Base-by-base conservation (phyloP, 1,140 invertebrate genomes). In the Brevipalpus yothersi region DNA sequence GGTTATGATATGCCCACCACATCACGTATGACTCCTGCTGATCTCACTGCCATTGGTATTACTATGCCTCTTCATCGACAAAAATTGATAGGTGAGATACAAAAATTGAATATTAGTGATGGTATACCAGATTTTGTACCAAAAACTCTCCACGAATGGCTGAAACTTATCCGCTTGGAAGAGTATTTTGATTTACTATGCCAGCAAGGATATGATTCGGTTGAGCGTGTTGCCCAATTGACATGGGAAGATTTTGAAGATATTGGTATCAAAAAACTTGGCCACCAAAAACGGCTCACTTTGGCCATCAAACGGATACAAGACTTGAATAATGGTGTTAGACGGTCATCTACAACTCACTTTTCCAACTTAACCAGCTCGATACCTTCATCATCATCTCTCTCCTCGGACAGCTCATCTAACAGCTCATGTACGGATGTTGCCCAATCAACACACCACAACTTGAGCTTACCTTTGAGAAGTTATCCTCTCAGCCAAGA, bases 191-290 rank as follows among this genome's bases (percentile, higher is more conserved):
- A 82, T 39, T 83, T 84, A 49, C 76, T 97, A 53, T 78, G 84
- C 63, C 82, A 83, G 63, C 91, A 98, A 74, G 90, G 90, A 58
- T 97, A 96, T 75, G 79, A 82, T 63, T 85, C 83, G 19, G 87
- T 98, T 53, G 84, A 93, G 66, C 69, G 75, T 54, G 70, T 79
- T 54, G 86, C 86, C 43, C 88, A 94, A 68, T 78, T 97, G 45
- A 89, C 86, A 61, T 96, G 92, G 90, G 94, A 98, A 76, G 94
- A 98, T 75, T 78, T 98, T 64, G 94, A 98, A 75, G 94, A 98
- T 68, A 93, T 96, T 70, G 94, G 94, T 55, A 94, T 98, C 64
- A 72, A 72, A 61, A 76, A 75, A 66, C 66, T 79, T 60, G 94
- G 94, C 31, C 94, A 98, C 72, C 93, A 98, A 72, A 99, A 99